Evolutionary conservation across 1,140 invertebrate species (phyloP).

Genomic region (Danaus plexippus): DNA sequence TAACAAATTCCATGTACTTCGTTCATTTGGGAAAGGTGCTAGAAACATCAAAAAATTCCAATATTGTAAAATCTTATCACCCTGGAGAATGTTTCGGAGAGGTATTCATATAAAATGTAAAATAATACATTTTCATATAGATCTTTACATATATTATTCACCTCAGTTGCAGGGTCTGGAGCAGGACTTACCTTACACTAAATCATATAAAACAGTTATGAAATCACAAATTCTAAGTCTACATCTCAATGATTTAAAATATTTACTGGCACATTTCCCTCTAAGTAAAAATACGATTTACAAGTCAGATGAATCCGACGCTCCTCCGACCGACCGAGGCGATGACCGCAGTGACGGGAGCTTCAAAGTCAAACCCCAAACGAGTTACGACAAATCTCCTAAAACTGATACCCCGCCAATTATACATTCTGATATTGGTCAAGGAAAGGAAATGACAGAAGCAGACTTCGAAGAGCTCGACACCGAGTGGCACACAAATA

Average conservation of each 20-base stretch:
- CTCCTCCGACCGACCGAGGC: slow-evolving; percentile 12
- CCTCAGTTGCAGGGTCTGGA: slow-evolving; percentile 41
- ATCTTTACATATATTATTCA: slow-evolving; percentile 1
- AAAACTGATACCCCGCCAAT: not conserved
- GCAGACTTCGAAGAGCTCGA: not conserved
- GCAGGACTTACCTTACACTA: slow-evolving; percentile 27
- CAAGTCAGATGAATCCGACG: slow-evolving; percentile 20
- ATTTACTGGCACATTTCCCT: slow-evolving; percentile 44
- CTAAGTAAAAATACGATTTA: slow-evolving; percentile 33
- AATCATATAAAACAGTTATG: slow-evolving; percentile 34
- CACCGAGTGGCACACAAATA: too few species aligned
- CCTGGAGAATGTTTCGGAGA: slow-evolving; percentile 40
- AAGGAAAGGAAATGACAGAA: not conserved
- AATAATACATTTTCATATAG: too few species aligned
- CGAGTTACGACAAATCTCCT: too few species aligned
- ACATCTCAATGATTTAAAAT: slow-evolving; percentile 36
- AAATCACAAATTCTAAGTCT: slow-evolving; percentile 43
- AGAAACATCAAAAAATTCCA: slow-evolving; percentile 23
- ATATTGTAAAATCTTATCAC: slow-evolving; percentile 23
- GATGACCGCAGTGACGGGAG: slow-evolving; percentile 9
- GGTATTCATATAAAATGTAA: slow-evolving; percentile 18
- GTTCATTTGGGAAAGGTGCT: slow-evolving; percentile 52
- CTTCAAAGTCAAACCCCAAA: not conserved
- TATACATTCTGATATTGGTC: not conserved
- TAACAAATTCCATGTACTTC: slow-evolving; percentile 61